A percentile compares a stretch with the other conserved stretches of the same genome.
phyloP scores from a whole-genome alignment of 2,888 invertebrate species.

The Pachydiplax longipennis region DNA sequence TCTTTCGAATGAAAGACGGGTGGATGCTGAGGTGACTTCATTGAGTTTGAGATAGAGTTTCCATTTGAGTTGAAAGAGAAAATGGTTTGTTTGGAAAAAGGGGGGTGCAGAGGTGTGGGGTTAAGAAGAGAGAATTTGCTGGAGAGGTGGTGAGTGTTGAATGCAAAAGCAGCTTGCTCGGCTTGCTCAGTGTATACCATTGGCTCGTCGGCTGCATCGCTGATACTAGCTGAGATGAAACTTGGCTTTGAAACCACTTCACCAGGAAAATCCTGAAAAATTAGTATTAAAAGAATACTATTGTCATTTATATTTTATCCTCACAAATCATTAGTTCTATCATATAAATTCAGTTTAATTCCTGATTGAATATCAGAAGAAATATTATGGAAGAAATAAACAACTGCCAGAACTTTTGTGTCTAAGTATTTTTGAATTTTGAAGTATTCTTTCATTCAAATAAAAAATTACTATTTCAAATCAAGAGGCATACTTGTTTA shows the following conservation, averaged over 20 bases:
- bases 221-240: background rate
- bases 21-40: background rate
- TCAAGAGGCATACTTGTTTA: no score
- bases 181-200: background rate
- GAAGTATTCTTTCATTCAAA: no score
- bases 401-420: no score
- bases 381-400: no score
- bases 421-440: no score
- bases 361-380: no score
- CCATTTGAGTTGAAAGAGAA: background rate
- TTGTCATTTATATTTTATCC: no score
- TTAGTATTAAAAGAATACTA: background rate
- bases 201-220: background rate
- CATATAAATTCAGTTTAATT: no score
- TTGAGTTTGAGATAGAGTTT: background rate
- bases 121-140: background rate
- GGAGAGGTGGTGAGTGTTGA: background rate
- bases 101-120: background rate
- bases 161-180: background rate
- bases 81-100: background rate
- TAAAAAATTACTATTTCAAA: no score
- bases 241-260: background rate
- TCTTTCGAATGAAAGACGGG: background rate
- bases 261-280: constrained; percentile 1
- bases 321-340: no score